Evolutionary conservation across 1,140 invertebrate species (phyloP).

Genomic region (Drosophila bocki): DNA sequence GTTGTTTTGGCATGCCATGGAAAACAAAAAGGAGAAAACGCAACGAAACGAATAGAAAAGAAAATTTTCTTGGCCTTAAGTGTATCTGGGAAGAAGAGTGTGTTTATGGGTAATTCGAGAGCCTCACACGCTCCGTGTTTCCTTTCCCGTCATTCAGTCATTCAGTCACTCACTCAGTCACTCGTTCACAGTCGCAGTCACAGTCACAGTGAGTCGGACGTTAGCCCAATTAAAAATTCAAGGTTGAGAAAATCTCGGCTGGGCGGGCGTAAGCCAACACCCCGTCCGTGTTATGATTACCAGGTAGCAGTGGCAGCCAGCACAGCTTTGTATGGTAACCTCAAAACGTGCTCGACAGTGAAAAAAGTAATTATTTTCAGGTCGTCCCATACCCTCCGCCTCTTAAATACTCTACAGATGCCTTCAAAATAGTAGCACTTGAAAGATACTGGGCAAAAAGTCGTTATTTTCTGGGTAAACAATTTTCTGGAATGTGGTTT

Average conservation of each 20-base stretch:
- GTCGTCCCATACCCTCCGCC: not conserved
- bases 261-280: constrained; percentile 53
- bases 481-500: not conserved
- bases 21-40: constrained; percentile 41
- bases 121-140: constrained; percentile 59
- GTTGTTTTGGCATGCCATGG: constrained; percentile 51
- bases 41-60: constrained; percentile 25
- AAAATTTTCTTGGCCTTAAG: constrained; percentile 49
- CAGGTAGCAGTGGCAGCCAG: constrained; percentile 11
- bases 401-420: constrained; percentile 2
- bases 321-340: constrained; percentile 57
- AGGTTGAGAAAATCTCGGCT: constrained; percentile 73
- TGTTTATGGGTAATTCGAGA: constrained; percentile 59
- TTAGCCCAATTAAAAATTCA: constrained; percentile 78
- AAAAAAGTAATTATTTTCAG: constrained; percentile 67
- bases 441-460: not conserved
- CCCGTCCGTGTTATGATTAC: constrained; percentile 22
- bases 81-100: constrained; percentile 32
- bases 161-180: constrained; percentile 17
- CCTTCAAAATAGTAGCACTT: not conserved
- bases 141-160: constrained; percentile 27
- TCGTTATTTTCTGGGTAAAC: not conserved
- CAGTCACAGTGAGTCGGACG: constrained; percentile 33
- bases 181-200: constrained; percentile 12
- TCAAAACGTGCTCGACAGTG: constrained; percentile 75